Evolutionary conservation across 2,888 invertebrate genomes (phyloP), one percentile per base, ranked within the genome.

Genomic region (Psococerastis gibbosa): DNA sequence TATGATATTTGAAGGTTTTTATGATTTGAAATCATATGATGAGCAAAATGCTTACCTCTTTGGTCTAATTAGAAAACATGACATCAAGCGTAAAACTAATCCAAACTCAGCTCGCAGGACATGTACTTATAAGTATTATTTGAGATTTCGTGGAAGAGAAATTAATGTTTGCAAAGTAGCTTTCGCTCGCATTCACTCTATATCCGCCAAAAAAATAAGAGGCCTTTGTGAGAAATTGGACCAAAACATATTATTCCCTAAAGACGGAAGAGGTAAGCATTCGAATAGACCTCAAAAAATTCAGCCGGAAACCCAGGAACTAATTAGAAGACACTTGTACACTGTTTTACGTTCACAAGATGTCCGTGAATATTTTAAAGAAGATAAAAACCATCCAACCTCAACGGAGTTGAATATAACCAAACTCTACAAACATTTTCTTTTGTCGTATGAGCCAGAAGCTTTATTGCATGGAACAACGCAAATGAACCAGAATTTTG

Each of bases 21-120:
- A 70, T 51, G 63, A 66, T 3, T 66, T 70, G 63, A 68, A 68
- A 56, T 66, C 65, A 17, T 68, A 69, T 54, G 69, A 70, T 58
- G 69, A 69, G 56, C 69, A 70, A 56, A 69, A 70, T 59, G 68
- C 69, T 22, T 70, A 69, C 55, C 59, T 70, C 49, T 69, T 68
- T 58, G 69, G 69, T 16, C 60, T 70, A 2, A 70, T 70, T 65
- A 61, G 69, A 48, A 69, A 69, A 55, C 67, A 69, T 4, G 69
- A 69, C 54, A 68, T 70, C 1, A 68, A 68, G 54, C 60, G 69
- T 55, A 70, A 69, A 59, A 61, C 68, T 54, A 68, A 68, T 1
- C 66, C 68, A 54, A 60, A 63, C n/a, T 68, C 67, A 50, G 68
- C 66, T 46, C 56, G 69, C 32, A 58, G 69, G 45, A 69, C 69